phyloP scores from a whole-genome alignment of 2,113 vertebrate genomes.

The Lamprologus tigripictilis region DNA sequence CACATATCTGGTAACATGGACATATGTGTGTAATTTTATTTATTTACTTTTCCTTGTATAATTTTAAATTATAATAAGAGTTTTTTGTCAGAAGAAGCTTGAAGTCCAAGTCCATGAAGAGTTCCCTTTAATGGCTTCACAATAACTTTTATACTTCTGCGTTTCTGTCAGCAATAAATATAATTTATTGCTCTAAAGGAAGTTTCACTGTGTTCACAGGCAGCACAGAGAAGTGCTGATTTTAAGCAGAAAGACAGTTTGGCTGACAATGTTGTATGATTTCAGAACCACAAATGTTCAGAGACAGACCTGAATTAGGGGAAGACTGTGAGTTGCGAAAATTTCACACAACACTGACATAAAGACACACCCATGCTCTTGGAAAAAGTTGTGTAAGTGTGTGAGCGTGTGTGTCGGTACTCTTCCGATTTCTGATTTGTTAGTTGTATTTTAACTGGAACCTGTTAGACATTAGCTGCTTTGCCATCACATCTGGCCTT shows the following conservation, averaged over 20 bases:
- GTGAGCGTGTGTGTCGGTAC: background rate
- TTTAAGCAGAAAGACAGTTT: background rate
- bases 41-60: background rate
- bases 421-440: background rate
- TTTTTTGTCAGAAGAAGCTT: background rate
- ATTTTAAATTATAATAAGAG: background rate
- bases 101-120: background rate
- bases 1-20: background rate
- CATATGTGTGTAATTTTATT: background rate
- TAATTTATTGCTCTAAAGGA: background rate
- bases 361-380: background rate
- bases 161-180: background rate
- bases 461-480: background rate
- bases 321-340: background rate
- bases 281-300: background rate
- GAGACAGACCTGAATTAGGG: background rate
- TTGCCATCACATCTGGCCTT: background rate
- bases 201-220: background rate
- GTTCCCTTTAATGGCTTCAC: background rate
- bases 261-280: background rate
- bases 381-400: background rate
- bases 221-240: background rate
- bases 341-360: fast-evolving
- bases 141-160: background rate
- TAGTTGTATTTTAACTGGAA: background rate